Percentiles rank a stretch among this genome's conserved stretches.
Evolutionary conservation across 1,140 invertebrate genomes (phyloP).

Genomic region (Eriosoma lanigerum): DNA sequence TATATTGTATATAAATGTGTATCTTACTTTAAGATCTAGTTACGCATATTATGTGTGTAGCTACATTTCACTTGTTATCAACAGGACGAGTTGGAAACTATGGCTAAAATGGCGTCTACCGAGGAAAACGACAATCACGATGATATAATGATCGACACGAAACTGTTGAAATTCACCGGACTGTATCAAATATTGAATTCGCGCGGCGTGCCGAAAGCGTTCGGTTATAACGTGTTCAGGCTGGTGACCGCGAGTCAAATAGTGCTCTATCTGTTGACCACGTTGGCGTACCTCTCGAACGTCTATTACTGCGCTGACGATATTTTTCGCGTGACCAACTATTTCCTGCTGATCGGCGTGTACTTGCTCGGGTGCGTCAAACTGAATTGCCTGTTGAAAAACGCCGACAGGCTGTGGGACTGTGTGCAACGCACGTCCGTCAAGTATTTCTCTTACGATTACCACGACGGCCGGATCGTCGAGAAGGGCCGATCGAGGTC

Average conservation of each 20-base stretch:
- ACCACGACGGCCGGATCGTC: neutral
- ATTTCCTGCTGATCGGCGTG: neutral
- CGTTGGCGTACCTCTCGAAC: no score
- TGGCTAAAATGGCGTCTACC: no score
- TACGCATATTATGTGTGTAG: no score
- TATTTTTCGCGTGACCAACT: neutral
- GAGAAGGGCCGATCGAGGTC: neutral
- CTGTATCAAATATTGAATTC: neutral
- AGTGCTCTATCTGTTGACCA: accelerated
- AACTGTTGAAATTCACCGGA: neutral
- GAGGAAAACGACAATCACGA: neutral
- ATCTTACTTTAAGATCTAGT: no score
- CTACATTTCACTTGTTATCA: no score
- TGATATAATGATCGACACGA: neutral
- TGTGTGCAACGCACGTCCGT: neutral
- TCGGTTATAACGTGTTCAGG: neutral
- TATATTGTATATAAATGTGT: no score
- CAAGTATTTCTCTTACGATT: neutral
- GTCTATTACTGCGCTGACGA: neutral
- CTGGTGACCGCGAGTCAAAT: neutral
- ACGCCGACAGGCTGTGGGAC: neutral
- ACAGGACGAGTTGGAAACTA: no score
- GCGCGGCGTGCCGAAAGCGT: neutral
- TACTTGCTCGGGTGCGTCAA: neutral
- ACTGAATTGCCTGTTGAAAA: neutral